phyloP scores from a whole-genome alignment of 2,113 vertebrate genomes.

The Empidonax traillii region DNA sequence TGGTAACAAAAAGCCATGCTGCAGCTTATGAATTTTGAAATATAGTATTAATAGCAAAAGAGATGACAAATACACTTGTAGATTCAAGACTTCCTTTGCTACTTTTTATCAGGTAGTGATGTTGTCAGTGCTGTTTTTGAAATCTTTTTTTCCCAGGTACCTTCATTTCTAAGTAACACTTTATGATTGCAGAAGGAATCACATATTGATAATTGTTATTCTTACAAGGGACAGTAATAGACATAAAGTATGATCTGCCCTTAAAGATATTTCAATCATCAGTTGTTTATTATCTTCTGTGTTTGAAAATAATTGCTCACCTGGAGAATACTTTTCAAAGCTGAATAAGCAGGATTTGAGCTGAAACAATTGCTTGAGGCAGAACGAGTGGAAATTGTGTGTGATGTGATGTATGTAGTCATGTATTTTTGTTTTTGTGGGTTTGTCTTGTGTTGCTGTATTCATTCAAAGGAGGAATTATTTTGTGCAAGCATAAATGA shows the following conservation, averaged over 20 bases:
- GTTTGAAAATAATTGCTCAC: not conserved
- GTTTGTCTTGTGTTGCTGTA: conserved; percentile 19
- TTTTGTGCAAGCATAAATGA: not conserved
- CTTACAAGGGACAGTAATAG: not conserved
- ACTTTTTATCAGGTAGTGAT: not conserved
- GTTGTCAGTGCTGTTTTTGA: not conserved
- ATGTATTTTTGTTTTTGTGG: not conserved
- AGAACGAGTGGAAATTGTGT: not conserved
- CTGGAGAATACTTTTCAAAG: not conserved
- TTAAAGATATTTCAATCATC: not conserved
- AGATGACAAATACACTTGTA: not conserved
- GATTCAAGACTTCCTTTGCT: not conserved
- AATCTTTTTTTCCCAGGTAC: not conserved
- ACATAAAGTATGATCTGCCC: not conserved
- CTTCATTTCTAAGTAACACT: not conserved
- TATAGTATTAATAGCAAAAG: not conserved
- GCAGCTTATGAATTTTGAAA: not conserved
- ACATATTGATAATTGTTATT: not conserved
- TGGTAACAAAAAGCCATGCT: not conserved
- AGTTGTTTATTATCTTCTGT: not conserved
- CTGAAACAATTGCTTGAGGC: not conserved
- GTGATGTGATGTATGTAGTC: not conserved
- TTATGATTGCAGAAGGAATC: not conserved
- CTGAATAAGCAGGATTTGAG: not conserved
- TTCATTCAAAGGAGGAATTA: not conserved